Percentiles rank a stretch among this genome's conserved stretches.
phyloP scores from a whole-genome alignment of 2,797 vertebrate genomes.

The Distichodus sexfasciatus region DNA sequence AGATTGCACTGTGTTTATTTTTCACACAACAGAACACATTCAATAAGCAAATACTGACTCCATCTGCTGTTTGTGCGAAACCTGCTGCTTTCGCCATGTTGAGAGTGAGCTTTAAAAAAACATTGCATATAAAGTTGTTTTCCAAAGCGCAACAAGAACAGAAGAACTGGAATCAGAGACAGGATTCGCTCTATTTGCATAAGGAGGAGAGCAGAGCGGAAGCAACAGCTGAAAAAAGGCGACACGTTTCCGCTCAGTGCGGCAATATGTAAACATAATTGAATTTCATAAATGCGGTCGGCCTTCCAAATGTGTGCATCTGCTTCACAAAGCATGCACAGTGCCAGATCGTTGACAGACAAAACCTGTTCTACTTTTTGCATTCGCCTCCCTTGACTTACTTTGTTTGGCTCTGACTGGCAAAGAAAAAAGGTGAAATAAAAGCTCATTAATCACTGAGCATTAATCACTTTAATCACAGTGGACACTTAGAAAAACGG shows the following conservation, averaged over 20 bases:
- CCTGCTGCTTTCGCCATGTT: conserved; percentile 38
- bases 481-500: conserved; percentile 4
- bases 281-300: conserved; percentile 45
- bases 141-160: conserved; percentile 26
- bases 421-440: conserved; percentile 37
- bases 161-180: conserved; percentile 31
- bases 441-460: conserved; percentile 32
- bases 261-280: conserved; percentile 50
- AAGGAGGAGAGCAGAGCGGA: not conserved
- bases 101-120: conserved; percentile 19
- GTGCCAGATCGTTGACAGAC: conserved; percentile 20
- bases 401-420: conserved; percentile 23
- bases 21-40: conserved; percentile 46
- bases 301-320: conserved; percentile 35
- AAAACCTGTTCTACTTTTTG: not conserved
- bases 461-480: not conserved
- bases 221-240: conserved; percentile 1
- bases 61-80: conserved; percentile 43
- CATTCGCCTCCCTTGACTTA: conserved; percentile 4
- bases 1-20: conserved; percentile 9
- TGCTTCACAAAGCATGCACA: conserved; percentile 35
- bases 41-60: conserved; percentile 46
- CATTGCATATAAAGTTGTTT: conserved; percentile 41
- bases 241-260: conserved; percentile 39
- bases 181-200: conserved; percentile 35